Base-by-base conservation (phyloP, 2,888 invertebrate genomes). In the Dinocampus coccinellae region DNA sequence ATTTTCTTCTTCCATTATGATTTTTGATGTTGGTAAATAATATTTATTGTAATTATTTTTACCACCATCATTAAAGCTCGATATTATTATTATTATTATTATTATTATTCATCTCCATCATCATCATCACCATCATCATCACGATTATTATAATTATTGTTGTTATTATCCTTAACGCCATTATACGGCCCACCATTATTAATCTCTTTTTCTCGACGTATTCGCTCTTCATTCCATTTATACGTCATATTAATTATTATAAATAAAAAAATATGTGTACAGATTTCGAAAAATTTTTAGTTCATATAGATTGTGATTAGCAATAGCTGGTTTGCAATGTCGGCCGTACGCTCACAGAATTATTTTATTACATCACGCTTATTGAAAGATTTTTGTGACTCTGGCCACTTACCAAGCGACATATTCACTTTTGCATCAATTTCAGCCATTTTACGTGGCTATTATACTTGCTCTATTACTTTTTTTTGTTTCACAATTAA, bases 361-460 rank as follows among this genome's bases (percentile, higher is more conserved):
- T 63, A 39, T 39, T 76, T 78, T 79, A 80, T 57, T 63, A 63
- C 26, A 34, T 77, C 74, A 74, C 77, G 75, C 74, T 79, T 76
- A 79, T 71, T 75, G 76, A 74, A 79, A 78, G 67, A 74, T 69
- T 78, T 77, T 79, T 75, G 78, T 78, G 76, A 79, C 78, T 78
- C 77, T 79, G 77, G 81, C 83, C 81, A 87, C 87, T 87, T 87
- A 87, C 87, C 87, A 77, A 87, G 87, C 78, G 87, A 87, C 87
- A 87, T 87, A 79, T 87, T 86, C 79, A 87, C 85, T 87, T 87
- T 87, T 53, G 85, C 85, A 77, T 87, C 87, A 79, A 86, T 81
- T 77, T 86, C 87, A 73, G 87, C 82, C 87, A 87, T 87, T 68
- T 80, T 84, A 29, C 69, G 64, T 71, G 42, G 16, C 33, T 58